Evolutionary conservation across 2,797 vertebrate species (phyloP), one percentile per base, ranked within the genome.

Genomic region (Bovichtus diacanthus): DNA sequence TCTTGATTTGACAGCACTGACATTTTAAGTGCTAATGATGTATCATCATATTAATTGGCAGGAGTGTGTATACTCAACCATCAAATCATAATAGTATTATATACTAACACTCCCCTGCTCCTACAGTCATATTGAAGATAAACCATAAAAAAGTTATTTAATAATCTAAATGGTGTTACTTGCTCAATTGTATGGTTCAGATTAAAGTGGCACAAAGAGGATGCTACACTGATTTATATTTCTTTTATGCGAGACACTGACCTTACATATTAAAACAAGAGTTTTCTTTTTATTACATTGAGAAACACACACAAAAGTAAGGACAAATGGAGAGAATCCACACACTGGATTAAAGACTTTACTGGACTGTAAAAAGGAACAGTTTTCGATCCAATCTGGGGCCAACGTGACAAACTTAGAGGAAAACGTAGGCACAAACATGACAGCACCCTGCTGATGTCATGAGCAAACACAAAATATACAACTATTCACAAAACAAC

Each of bases 181-280:
- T 50, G 4, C 15, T 36, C 25, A 15, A 23, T 59, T 12, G 15
- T 27, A 18, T 27, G 11, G 16, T 63, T 55, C 7, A 25, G 36
- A 62, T 55, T 12, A 23, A 21, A 65, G 43, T 39, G 43, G 19
- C 59, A 51, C 9, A 44, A 41, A 41, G 8, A 39, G 12, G 11
- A n/a, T 5, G 11, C 29, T 69, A 3, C 19, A 12, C 13, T 12
- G 10, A 25, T 63, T 5, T 27, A 19, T 21, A 15, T 62, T 46
- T 51, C 2, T 70, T 77, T n/a, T n/a, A 61, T 21, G 34, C 16
- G 69, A 59, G 53, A 49, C 10, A 27, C 10, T 62, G 15, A 21
- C 12, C 19, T 51, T n/a, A 27, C 36, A 39, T 11, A n/a, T 41
- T 25, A 21, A 27, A 27, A 39, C 11, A 46, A 46, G 11, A 29